Evolutionary conservation across 2,888 invertebrate genomes (phyloP), one percentile per base, ranked within the genome.

Genomic region (Mycogona germanica): DNA sequence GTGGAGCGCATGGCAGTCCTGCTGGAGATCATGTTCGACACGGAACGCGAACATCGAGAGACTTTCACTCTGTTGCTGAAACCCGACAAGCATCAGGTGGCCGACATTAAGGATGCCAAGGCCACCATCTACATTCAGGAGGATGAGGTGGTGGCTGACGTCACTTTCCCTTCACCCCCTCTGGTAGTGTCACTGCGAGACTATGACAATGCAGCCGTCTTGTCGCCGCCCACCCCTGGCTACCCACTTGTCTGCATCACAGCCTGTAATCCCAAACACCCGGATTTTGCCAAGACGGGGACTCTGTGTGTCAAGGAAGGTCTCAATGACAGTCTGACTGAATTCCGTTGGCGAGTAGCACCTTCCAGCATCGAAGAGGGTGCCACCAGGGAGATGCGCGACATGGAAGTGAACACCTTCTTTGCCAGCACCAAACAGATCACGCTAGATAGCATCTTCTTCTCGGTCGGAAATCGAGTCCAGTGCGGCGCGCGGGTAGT

Each of bases 231-330:
- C 1, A 60, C 66, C 3, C 65, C 67, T 49, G 70, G 70, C 3
- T 70, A 69, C 57, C 70, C 70, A 7, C 61, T 69, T 12, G 60
- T 70, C 55, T 70, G 70, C 60, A 60, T 70, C 50, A 68, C 70
- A 12, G 70, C 69, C 1, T 70, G 70, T 57, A 66, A 67, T 57
- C 65, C 65, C 3, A 65, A 62, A 46, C 66, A 69, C 59, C 70
- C 69, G 1, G 64, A 67, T 45, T 69, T 60, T 56, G 48, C 57
- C 25, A 63, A 62, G 55, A 66, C 67, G 1, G 60, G 60, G 26
- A 55, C 60, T 19, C 57, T 67, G 9, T 70, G 70, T 60, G 55
- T 55, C 47, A 59, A 58, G 6, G 63, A 67, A 53, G 67, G 66
- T 7, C 66, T 70, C 55, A 66, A 69, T 59, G 65, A 69, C 59